These are phyloP conservation scores for Drosophila gunungcola DNA, from an alignment of 1,140 invertebrate genomes.

Conservation along the genomic window DNA sequence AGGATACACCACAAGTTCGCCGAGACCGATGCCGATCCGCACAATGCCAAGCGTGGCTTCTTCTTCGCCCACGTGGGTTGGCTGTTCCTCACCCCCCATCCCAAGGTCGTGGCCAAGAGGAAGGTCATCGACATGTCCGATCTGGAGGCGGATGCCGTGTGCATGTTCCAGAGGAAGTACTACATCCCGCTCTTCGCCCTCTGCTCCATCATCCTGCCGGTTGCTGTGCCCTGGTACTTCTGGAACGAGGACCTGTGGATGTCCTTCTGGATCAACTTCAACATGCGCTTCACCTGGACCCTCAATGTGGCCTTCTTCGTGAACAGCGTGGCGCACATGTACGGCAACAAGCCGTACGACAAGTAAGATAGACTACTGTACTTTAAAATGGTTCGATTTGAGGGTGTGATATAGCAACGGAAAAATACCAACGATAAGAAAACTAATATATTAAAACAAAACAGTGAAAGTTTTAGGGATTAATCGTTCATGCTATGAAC, in stretches of 20 bases:
- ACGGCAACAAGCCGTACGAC: slow-evolving; percentile 95
- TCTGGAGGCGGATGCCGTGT: slow-evolving; percentile 92
- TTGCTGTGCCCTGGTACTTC: slow-evolving; percentile 91
- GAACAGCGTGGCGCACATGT: slow-evolving; percentile 96
- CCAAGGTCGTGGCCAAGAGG: slow-evolving; percentile 91
- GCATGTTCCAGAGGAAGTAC: slow-evolving; percentile 93
- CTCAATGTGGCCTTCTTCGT: slow-evolving; percentile 97
- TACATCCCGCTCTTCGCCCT: slow-evolving; percentile 91
- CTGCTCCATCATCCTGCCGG: slow-evolving; percentile 92
- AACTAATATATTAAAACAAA: background rate
- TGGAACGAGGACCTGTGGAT: slow-evolving; percentile 93
- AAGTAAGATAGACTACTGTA: slow-evolving; percentile 86
- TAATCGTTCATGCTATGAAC: no score
- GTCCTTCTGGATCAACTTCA: slow-evolving; percentile 93
- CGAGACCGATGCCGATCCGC: slow-evolving; percentile 93
- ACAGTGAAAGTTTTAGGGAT: no score
- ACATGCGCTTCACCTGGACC: slow-evolving; percentile 92
- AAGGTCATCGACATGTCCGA: slow-evolving; percentile 92
- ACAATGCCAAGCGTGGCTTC: slow-evolving; percentile 92
- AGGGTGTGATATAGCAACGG: background rate
- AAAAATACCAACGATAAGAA: background rate
- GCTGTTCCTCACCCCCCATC: slow-evolving; percentile 91
- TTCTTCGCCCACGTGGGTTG: slow-evolving; percentile 93
- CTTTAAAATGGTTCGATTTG: no score
- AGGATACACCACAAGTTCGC: slow-evolving; percentile 93